Evolutionary conservation across 1,140 invertebrate genomes (phyloP).

Genomic region (Bombus polaris): DNA sequence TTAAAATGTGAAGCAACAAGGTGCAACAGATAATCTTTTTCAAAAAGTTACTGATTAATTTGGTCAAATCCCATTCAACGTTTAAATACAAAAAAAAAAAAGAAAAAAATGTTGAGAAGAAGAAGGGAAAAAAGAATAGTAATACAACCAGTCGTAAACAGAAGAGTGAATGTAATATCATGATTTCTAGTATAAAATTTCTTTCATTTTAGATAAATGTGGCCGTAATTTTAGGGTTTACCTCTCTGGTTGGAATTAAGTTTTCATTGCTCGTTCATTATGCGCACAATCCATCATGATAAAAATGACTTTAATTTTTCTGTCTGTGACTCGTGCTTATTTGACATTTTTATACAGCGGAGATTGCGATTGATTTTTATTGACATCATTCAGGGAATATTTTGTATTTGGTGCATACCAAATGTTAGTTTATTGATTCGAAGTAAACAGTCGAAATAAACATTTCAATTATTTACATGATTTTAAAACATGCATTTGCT

Average conservation of each 20-base stretch:
- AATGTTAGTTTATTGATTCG: not conserved
- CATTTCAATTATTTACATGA: not conserved
- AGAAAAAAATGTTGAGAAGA: not conserved
- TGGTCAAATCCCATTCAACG: not conserved
- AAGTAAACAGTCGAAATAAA: not conserved
- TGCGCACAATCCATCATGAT: not conserved
- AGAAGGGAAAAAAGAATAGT: no score
- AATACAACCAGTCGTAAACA: not conserved
- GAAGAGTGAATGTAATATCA: not conserved
- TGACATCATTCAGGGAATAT: not conserved
- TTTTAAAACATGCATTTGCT: no score
- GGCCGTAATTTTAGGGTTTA: not conserved
- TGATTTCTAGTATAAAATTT: not conserved
- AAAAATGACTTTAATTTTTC: not conserved
- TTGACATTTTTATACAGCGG: not conserved
- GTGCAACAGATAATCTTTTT: not conserved
- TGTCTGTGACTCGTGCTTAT: not conserved
- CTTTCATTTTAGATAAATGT: not conserved
- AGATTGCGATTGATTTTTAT: not conserved
- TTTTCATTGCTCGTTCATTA: slow-evolving; percentile 3
- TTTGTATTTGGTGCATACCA: not conserved
- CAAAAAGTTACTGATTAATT: not conserved
- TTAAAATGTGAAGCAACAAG: no score
- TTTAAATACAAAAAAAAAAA: not conserved
- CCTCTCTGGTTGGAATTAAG: not conserved